A percentile compares a stretch with the other conserved stretches of the same genome.
These are phyloP conservation scores for Aphis gossypii DNA, from an alignment of 1,140 invertebrate species.

Conservation along the genomic window DNA sequence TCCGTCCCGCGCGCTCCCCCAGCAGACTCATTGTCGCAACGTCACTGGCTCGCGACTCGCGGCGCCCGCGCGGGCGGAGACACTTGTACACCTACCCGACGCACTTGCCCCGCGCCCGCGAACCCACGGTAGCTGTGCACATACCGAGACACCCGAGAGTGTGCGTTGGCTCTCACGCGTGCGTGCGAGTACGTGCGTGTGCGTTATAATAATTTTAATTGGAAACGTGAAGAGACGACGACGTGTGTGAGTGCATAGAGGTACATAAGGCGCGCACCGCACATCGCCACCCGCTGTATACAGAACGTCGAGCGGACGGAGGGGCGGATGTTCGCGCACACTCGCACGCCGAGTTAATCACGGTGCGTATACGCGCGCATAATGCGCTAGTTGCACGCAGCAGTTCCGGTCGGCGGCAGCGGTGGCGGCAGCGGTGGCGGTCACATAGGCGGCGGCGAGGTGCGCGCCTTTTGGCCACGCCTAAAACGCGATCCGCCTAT, in stretches of 20 bases:
- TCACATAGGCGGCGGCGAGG: neutral
- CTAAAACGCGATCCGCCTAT: constrained; percentile 52
- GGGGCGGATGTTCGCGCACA: constrained; percentile 35
- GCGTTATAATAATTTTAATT: constrained; percentile 52
- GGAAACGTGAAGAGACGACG: constrained; percentile 5
- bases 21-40: too few species aligned
- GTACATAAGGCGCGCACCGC: neutral
- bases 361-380: neutral
- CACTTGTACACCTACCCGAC: neutral
- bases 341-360: constrained; percentile 32
- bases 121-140: neutral
- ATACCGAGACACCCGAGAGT: too few species aligned
- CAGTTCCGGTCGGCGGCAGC: neutral
- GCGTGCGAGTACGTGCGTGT: neutral
- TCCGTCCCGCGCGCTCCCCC: too few species aligned
- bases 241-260: neutral
- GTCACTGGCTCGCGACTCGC: neutral
- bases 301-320: neutral
- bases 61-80: neutral
- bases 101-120: neutral
- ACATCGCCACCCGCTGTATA: neutral
- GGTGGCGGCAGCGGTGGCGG: neutral
- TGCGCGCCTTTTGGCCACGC: constrained; percentile 48
- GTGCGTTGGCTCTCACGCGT: neutral
- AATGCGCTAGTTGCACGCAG: constrained; percentile 1